Evolutionary conservation across 2,888 invertebrate genomes (phyloP), one percentile per base, ranked within the genome.

Genomic region (Volucella inflata): DNA sequence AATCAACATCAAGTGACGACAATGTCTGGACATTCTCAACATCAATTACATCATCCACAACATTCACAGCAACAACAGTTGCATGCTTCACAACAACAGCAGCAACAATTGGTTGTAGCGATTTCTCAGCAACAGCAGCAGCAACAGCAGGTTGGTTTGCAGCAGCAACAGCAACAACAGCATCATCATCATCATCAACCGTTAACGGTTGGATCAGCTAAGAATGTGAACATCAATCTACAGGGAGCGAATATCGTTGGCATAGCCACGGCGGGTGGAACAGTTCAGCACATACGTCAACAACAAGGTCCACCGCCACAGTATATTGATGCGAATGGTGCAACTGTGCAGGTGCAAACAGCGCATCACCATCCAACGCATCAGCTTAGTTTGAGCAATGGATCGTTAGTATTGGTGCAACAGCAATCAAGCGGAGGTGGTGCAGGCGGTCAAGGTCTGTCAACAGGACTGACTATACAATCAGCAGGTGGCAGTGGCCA

Each of bases 371-470:
- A 83, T 80, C 68, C 90, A n/a, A 90, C 91, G 1, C 91, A 92
- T 74, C 92, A 92, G 78, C 88, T 92, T 44, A 92, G 90, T 84
- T 88, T 92, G 57, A 91, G 90, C 80, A 92, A 92, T 81, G 92
- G 91, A 53, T 92, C 91, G 14, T 88, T 92, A 71, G 91, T 91
- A 16, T 82, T 92, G 59, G 90, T 92, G 12, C 92, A 92, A 83
- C 92, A 91, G 74, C 91, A 90, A 71, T 65, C 87, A 2, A 57
- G 87, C 72, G 68, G 88, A 83, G 55, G 87, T 82, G 44, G 88
- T 76, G 60, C 88, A 83, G 55, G 78, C 80, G 88, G 64, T 79
- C 90, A 88, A 87, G 78, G 87, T 3, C 53, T 89, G 42, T 88
- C 90, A 53, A 89, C 90, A 10, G 91, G 91, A 30, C 87, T 92